Conservation (phyloP, 2,113 vertebrate genomes). For the Alces alces region DNA sequence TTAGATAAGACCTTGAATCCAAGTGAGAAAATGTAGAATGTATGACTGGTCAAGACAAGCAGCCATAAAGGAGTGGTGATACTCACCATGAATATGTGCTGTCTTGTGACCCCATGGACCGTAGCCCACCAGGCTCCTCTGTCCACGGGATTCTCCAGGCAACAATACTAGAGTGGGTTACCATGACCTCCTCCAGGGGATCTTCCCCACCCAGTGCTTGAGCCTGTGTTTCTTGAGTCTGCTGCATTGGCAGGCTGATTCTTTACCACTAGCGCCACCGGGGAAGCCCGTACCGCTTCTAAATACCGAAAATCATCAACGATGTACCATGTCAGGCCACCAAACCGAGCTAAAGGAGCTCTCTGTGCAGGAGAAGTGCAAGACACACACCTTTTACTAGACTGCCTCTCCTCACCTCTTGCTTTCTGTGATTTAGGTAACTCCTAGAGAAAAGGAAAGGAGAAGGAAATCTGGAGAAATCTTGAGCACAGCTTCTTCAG, state of each 20-base stretch:
- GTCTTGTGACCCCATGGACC: fast-evolving
- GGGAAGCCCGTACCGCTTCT: background rate
- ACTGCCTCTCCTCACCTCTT: background rate
- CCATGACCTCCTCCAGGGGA: background rate
- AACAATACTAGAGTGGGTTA: background rate
- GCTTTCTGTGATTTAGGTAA: background rate
- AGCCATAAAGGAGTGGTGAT: too few species aligned
- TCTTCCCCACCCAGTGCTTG: background rate
- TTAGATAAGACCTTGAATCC: background rate
- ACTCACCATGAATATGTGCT: background rate
- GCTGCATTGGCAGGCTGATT: background rate
- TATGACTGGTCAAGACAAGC: background rate
- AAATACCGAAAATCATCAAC: background rate
- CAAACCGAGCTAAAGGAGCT: background rate
- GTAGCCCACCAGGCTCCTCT: background rate
- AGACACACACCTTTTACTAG: background rate
- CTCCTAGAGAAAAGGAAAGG: background rate
- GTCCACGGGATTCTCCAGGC: background rate
- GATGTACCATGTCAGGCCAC: background rate
- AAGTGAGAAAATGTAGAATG: background rate
- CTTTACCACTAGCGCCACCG: background rate
- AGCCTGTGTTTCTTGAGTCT: background rate
- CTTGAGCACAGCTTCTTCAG: background rate
- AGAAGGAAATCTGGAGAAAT: background rate
- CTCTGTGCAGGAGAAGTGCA: background rate